Percentiles rank a stretch among this genome's conserved stretches.
Conservation (phyloP, 2,888 invertebrate genomes). For the Drosophila atroscutellata region DNA sequence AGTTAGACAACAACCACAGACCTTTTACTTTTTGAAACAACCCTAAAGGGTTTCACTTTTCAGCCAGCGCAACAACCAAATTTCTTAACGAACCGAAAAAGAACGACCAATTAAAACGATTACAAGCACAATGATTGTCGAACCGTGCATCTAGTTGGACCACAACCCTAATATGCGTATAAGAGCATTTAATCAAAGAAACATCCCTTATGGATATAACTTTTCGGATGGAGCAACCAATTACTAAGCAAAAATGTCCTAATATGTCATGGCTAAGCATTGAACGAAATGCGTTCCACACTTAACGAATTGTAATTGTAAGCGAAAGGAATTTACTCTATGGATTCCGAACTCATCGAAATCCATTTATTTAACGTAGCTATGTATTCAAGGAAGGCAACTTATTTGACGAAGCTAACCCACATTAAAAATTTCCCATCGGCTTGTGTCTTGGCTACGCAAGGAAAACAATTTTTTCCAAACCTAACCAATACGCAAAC, state of each 20-base stretch:
- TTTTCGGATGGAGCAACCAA: neutral
- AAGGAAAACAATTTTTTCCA: neutral
- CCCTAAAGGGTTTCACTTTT: neutral
- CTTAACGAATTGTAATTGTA: neutral
- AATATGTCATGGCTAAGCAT: neutral
- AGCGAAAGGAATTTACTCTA: neutral
- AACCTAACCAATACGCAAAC: neutral
- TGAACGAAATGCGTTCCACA: neutral
- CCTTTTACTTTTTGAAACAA: neutral
- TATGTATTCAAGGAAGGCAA: neutral
- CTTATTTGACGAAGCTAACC: neutral
- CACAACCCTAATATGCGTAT: neutral
- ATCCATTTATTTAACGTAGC: neutral
- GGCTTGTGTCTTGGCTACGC: slow-evolving; percentile 7
- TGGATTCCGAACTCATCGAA: slow-evolving; percentile 1
- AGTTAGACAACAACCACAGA: neutral
- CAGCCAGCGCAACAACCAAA: neutral
- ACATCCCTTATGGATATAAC: neutral
- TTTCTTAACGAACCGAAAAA: neutral
- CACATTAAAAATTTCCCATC: neutral
- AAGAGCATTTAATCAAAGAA: neutral
- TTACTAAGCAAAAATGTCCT: neutral
- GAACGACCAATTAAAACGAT: neutral
- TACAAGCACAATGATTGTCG: neutral
- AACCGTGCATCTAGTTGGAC: neutral